phyloP scores from a whole-genome alignment of 2,888 invertebrate species.

The Ferrisia virgata region DNA sequence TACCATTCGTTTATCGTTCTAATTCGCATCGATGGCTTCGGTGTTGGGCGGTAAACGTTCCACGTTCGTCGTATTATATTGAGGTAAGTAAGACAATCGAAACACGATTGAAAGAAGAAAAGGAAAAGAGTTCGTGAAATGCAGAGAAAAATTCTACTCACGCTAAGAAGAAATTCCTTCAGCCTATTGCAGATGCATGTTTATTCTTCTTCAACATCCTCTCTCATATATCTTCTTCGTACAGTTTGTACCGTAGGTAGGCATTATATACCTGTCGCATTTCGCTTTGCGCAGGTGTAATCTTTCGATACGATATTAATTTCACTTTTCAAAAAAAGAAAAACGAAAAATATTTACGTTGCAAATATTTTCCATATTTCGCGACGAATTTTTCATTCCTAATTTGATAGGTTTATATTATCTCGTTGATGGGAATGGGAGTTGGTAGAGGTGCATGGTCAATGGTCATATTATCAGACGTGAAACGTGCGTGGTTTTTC shows the following conservation, averaged over 20 bases:
- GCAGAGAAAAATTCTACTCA: slow-evolving; percentile 31
- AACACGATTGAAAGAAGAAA: slow-evolving; percentile 14
- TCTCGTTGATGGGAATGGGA: too few species aligned
- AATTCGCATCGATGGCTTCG: neutral
- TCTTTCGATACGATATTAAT: neutral
- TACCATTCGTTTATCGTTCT: neutral
- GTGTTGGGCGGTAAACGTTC: neutral
- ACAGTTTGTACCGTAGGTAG: too few species aligned
- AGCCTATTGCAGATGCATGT: neutral
- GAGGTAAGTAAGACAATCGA: slow-evolving; percentile 31
- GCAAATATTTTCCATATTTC: neutral
- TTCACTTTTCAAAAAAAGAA: neutral
- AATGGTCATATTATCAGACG: too few species aligned
- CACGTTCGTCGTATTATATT: neutral
- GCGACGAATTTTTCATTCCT: neutral
- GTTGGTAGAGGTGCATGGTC: neutral
- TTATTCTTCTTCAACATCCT: too few species aligned
- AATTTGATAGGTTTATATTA: too few species aligned
- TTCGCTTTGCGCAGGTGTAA: too few species aligned
- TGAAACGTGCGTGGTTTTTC: too few species aligned
- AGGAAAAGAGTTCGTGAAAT: slow-evolving; percentile 22
- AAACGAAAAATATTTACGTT: neutral
- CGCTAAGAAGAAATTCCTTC: neutral
- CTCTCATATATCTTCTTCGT: too few species aligned
- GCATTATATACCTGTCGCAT: too few species aligned